Percentiles rank a stretch among this genome's conserved stretches.
These are phyloP conservation scores for Enteromius unitaeniatus DNA, from an alignment of 2,797 vertebrate species.

Conservation along the genomic window DNA sequence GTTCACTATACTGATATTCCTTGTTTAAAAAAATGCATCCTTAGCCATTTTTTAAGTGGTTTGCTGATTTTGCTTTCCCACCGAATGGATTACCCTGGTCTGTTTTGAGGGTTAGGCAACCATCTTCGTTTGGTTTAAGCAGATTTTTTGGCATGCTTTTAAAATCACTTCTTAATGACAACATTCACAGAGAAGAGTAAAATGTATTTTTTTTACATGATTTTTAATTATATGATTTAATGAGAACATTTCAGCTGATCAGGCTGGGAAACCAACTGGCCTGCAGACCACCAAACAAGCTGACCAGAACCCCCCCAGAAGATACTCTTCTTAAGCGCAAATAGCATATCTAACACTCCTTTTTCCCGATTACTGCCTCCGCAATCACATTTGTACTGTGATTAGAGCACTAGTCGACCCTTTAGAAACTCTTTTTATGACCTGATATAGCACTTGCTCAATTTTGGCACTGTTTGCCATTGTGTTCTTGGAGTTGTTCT, in stretches of 20 bases:
- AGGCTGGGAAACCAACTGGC: not conserved
- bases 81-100: not conserved
- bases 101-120: too few relatives aligned
- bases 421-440: slow-evolving; percentile 11
- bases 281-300: not conserved
- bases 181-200: not conserved
- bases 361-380: not conserved
- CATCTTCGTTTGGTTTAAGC: not conserved
- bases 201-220: not conserved
- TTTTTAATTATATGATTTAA: not conserved
- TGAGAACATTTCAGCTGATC: not conserved
- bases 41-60: not conserved
- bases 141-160: not conserved
- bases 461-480: slow-evolving; percentile 21
- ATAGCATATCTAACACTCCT: slow-evolving; percentile 10
- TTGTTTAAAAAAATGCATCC: not conserved
- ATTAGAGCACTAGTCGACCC: not conserved
- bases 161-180: not conserved
- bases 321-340: not conserved
- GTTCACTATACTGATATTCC: not conserved
- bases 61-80: not conserved
- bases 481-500: slow-evolving; percentile 16
- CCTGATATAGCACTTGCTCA: slow-evolving; percentile 1
- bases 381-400: slow-evolving; percentile 1
- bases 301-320: not conserved